Evolutionary conservation across 1,140 invertebrate genomes (phyloP).

Genomic region (Cataglyphis hispanica): DNA sequence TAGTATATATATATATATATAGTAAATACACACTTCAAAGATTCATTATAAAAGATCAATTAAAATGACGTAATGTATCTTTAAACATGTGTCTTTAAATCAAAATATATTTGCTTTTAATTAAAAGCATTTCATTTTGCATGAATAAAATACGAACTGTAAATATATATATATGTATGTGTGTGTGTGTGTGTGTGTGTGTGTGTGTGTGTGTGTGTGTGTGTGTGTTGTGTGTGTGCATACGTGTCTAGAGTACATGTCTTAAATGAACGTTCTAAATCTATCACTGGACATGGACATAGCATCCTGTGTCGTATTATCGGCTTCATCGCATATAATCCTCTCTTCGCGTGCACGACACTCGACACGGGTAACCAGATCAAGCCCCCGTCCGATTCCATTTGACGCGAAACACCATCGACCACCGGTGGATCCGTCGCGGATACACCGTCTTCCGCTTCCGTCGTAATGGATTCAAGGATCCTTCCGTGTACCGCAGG

Average conservation of each 20-base stretch:
- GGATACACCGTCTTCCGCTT: conserved; percentile 51
- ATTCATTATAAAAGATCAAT: neutral
- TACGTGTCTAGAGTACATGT: no score
- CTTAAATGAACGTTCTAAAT: conserved; percentile 21
- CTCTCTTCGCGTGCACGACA: conserved; percentile 34
- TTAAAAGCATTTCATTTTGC: neutral
- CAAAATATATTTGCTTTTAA: neutral
- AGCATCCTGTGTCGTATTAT: conserved; percentile 46
- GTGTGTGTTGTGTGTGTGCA: no score
- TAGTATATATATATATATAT: no score
- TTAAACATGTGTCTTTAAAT: neutral
- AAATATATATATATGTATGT: neutral
- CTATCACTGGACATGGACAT: conserved; percentile 1
- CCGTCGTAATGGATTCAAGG: conserved; percentile 58
- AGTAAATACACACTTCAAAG: no score
- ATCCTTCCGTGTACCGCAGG: conserved; percentile 43
- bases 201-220: no score
- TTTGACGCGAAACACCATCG: conserved; percentile 61
- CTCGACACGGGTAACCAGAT: conserved; percentile 63
- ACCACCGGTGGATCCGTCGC: conserved; percentile 41
- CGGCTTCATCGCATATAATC: conserved; percentile 62
- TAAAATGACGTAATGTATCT: neutral
- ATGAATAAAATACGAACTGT: neutral
- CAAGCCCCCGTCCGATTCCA: conserved; percentile 40
- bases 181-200: no score